Conservation (phyloP, 2,888 invertebrate genomes). For the Trachelus iudaicus region DNA sequence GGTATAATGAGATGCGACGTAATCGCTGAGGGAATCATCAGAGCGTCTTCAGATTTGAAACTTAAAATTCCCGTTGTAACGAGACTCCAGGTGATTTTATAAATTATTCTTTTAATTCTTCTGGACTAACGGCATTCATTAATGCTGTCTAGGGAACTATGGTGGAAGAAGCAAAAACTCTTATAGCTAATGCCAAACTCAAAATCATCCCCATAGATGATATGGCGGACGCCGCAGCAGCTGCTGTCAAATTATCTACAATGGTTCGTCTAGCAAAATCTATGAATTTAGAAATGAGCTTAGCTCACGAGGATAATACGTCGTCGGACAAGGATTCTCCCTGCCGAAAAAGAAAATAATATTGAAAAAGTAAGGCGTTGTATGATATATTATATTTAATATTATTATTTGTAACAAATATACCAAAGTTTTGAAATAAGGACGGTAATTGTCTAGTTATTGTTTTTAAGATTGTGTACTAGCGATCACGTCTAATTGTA, state of each 20-base stretch:
- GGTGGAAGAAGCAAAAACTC: slow-evolving; percentile 63
- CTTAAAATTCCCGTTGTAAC: slow-evolving; percentile 70
- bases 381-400: not conserved
- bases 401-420: not conserved
- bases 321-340: not conserved
- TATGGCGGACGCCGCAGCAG: slow-evolving; percentile 40
- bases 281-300: slow-evolving; percentile 32
- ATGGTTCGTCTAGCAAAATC: slow-evolving; percentile 36
- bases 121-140: not conserved
- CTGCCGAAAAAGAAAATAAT: not conserved
- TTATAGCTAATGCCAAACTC: slow-evolving; percentile 39
- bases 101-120: not conserved
- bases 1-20: slow-evolving; percentile 74
- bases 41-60: slow-evolving; percentile 68
- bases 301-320: not conserved
- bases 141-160: slow-evolving; percentile 73
- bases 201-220: slow-evolving; percentile 45
- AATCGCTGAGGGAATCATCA: slow-evolving; percentile 72
- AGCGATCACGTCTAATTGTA: not conserved
- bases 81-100: slow-evolving; percentile 66
- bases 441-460: not conserved
- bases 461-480: not conserved
- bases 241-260: slow-evolving; percentile 36
- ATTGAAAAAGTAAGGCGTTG: not conserved
- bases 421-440: not conserved